Evolutionary conservation across 2,113 vertebrate genomes (phyloP).

Genomic region (Bubalus kerabau): DNA sequence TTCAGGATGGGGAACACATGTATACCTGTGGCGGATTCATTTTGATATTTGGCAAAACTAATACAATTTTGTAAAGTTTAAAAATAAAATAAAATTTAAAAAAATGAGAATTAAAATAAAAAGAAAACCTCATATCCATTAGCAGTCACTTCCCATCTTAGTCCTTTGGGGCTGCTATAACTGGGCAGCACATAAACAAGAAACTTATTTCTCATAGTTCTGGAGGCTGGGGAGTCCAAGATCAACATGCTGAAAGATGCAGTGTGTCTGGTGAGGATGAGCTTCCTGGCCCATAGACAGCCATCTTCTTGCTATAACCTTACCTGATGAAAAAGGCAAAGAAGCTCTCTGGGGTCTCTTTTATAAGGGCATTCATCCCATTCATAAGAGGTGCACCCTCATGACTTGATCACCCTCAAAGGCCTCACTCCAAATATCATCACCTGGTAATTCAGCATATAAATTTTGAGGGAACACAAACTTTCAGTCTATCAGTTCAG

Average conservation of each 20-base stretch:
- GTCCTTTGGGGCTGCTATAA: not conserved
- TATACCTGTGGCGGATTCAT: too few relatives aligned
- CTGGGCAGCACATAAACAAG: not conserved
- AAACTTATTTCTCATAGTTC: not conserved
- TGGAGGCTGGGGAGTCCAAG: not conserved
- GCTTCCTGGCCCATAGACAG: not conserved
- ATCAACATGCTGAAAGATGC: not conserved
- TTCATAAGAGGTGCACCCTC: not conserved
- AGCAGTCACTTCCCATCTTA: not conserved
- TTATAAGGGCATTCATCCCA: not conserved
- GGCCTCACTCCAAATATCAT: not conserved
- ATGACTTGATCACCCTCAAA: not conserved
- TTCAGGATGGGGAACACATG: too few relatives aligned
- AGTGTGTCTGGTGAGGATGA: not conserved
- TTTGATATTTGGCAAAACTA: too few relatives aligned
- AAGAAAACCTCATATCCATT: not conserved
- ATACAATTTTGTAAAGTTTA: too few relatives aligned
- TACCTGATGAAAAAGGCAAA: not conserved
- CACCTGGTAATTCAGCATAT: not conserved
- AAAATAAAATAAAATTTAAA: too few relatives aligned
- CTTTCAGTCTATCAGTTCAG: not conserved
- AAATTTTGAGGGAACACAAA: not conserved
- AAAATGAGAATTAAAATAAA: not conserved
- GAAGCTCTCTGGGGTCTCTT: not conserved
- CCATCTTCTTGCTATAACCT: not conserved